A percentile compares a stretch with the other conserved stretches of the same genome.
Conservation (phyloP, 2,113 vertebrate genomes). For the Sylvilagus bachmani region DNA sequence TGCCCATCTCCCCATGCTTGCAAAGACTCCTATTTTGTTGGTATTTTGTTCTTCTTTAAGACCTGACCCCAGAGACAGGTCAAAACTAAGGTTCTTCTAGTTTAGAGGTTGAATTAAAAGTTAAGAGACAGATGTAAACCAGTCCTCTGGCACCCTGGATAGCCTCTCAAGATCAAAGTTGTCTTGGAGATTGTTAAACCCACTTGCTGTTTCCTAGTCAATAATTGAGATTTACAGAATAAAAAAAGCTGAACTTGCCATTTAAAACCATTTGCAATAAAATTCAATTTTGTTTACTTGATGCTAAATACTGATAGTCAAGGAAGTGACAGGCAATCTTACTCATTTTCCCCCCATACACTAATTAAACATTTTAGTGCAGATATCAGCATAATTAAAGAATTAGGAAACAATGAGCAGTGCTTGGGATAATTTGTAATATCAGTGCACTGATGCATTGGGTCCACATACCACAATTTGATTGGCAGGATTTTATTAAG, state of each 20-base stretch:
- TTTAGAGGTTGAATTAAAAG: slow-evolving; percentile 3
- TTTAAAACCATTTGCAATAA: slow-evolving; percentile 74
- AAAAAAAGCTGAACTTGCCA: slow-evolving; percentile 62
- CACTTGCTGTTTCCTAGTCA: slow-evolving; percentile 46
- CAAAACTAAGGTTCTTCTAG: not conserved
- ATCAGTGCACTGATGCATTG: slow-evolving; percentile 83
- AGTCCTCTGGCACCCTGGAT: not conserved
- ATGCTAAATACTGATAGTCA: slow-evolving; percentile 68
- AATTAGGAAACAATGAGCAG: slow-evolving; percentile 86
- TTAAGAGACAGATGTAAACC: not conserved
- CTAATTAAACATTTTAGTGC: slow-evolving; percentile 87
- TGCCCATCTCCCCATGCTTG: not conserved
- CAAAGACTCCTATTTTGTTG: not conserved
- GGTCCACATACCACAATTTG: slow-evolving; percentile 83
- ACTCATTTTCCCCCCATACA: slow-evolving; percentile 68
- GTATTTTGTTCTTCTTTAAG: not conserved
- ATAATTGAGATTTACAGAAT: slow-evolving; percentile 44
- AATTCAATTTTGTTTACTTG: slow-evolving; percentile 70
- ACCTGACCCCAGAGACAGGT: not conserved
- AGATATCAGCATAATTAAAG: slow-evolving; percentile 87
- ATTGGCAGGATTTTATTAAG: slow-evolving; percentile 89
- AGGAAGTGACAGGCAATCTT: slow-evolving; percentile 73
- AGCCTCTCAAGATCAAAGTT: slow-evolving; percentile 16
- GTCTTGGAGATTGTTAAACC: slow-evolving; percentile 24
- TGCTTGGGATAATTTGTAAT: slow-evolving; percentile 84